Evolutionary conservation across 2,113 vertebrate genomes (phyloP), one percentile per base, ranked within the genome.

Genomic region (Mormyrus iriodes): DNA sequence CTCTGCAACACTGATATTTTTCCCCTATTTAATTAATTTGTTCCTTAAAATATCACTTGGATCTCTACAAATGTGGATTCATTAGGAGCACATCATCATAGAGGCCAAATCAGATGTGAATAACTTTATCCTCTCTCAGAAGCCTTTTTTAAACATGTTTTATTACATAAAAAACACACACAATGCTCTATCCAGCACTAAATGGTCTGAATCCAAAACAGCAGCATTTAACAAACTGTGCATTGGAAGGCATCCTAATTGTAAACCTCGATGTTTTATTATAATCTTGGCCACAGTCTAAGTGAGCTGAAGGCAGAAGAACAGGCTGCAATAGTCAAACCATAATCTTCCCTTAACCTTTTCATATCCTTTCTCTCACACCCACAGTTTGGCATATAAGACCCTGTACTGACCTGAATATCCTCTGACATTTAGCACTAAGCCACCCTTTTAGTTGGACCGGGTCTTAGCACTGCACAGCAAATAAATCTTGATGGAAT

Each of bases 341-440:
- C 13, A 87, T 52, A 83, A 46, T 83, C 90, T 76, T 46, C 86
- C 89, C 46, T 61, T 90, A 90, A 93, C 91, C 90, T 91, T 92
- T 92, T 79, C 55, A 55, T 51, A 46, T 89, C 53, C 86, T 89
- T 89, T 82, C 87, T 92, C 79, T 83, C 91, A 89, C 89, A 90
- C 55, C 85, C 65, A 89, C 88, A 85, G 88, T 89, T 89, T 87
- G 48, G 93, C 93, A 92, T 89, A 89, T 93, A 90, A 91, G 93
- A 61, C 90, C 48, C 39, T 93, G 94, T 91, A 89, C 92, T 92
- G 82, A 89, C 88, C 88, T 83, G 88, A 89, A 83, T 89, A 85
- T 89, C 88, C 90, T 90, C 90, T 95, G 95, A 95, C 95, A 96
- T 95, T 95, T 95, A 95, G 91, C 88, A 91, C 93, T 95, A 93